phyloP scores from a whole-genome alignment of 2,797 vertebrate genomes.

The Enteromius anoplus region DNA sequence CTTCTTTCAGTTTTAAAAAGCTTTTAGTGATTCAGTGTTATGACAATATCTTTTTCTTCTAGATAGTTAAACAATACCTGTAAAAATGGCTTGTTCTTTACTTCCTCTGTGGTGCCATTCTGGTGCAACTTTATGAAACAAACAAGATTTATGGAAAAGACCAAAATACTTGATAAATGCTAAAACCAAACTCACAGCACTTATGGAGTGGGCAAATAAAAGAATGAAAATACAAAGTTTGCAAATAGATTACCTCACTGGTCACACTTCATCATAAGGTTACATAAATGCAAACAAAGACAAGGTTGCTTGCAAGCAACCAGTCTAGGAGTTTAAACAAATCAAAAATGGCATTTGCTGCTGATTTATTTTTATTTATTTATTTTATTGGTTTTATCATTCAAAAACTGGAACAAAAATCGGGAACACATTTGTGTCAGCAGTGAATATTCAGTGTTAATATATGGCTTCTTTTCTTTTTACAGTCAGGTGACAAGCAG shows the following conservation, averaged over 20 bases:
- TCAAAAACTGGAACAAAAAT: background rate
- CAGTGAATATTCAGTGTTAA: background rate
- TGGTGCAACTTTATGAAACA: background rate
- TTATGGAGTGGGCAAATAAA: background rate
- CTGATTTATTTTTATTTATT: background rate
- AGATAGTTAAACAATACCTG: background rate
- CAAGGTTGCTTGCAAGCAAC: background rate
- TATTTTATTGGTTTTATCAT: background rate
- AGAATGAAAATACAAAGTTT: background rate
- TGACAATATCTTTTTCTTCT: constrained; percentile 8
- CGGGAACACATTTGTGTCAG: background rate
- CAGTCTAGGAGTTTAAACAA: background rate
- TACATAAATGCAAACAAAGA: background rate
- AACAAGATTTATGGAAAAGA: background rate
- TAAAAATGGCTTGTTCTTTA: background rate
- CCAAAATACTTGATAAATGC: background rate
- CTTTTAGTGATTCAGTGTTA: constrained; percentile 39
- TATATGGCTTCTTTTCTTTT: background rate
- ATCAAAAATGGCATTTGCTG: background rate
- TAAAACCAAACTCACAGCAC: background rate
- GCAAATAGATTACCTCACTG: background rate
- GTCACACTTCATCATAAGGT: background rate
- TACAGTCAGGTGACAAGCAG: background rate
- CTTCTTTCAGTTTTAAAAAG: constrained; percentile 69
- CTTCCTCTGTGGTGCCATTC: background rate